Evolutionary conservation across 2,888 invertebrate genomes (phyloP), one percentile per base, ranked within the genome.

Genomic region (Dysmachus trigonus): DNA sequence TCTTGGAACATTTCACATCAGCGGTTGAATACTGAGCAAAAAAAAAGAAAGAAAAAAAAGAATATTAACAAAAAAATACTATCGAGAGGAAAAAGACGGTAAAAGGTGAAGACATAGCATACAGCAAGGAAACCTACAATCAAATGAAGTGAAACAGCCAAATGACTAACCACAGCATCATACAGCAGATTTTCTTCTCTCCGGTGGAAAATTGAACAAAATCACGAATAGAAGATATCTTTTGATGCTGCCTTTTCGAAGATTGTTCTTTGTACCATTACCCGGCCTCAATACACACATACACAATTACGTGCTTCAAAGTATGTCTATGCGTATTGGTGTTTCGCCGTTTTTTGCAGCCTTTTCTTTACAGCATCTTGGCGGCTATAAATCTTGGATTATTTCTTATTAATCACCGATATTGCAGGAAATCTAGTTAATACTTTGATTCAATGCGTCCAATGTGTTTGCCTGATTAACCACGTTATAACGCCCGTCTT

Each of bases 1-100:
- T 27, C 83, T 53, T 83, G 83, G 83, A 83, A 83, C 53, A 72
- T 41, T 83, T 83, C 41, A 71, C 71, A 83, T 71, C 83, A 82
- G 27, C 33, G 15, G 62, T 62, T 62, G 62, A 62, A 62, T 22
- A 62, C 18, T 1, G 10, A 22, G 62, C 35, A 62, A 62, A 18
- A 62, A 74, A 74, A 15, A 74, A 74, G 27, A 73, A 62, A 74
- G 33, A 15, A 74, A 74, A 27, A 73, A 73, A 73, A 30, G 33
- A 33, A 51, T 51, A 51, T 18, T n/a, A 51, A 22, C 3, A 62
- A 27, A 62, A 62, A 62, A 62, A 74, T 35, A 18, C 31, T 18
- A 74, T 33, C 74, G 5, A 74, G 74, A 13, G 27, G 38, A 22
- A 72, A 72, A 72, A 83, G 53, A 53, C 33, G 51, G 81, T 81